phyloP scores from a whole-genome alignment of 1,140 invertebrate species.

The Myzus persicae region DNA sequence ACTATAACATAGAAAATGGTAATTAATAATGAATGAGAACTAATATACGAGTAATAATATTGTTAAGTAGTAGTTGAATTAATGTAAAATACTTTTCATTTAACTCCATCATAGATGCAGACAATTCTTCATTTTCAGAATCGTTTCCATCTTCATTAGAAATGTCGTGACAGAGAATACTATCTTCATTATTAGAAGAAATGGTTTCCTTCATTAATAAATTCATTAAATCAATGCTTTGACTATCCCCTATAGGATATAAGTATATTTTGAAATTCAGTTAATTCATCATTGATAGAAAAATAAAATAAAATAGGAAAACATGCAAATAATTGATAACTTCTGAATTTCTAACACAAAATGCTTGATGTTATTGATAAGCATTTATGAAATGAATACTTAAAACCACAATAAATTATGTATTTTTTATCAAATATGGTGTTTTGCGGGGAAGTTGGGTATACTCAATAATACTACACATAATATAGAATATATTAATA shows the following conservation, averaged over 20 bases:
- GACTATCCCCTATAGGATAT: conserved; percentile 42
- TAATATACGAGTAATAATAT: not conserved
- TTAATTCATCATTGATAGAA: not conserved
- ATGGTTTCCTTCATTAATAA: conserved; percentile 45
- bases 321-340: not conserved
- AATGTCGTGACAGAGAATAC: not conserved
- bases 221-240: conserved; percentile 54
- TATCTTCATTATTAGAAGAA: not conserved
- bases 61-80: not conserved
- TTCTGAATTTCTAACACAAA: too few relatives aligned
- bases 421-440: too few relatives aligned
- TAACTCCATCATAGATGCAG: conserved; percentile 21
- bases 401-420: too few relatives aligned
- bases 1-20: not conserved
- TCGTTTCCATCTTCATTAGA: conserved; percentile 20
- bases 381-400: too few relatives aligned
- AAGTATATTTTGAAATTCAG: not conserved
- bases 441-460: too few relatives aligned
- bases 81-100: conserved; percentile 43
- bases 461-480: too few relatives aligned
- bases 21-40: not conserved
- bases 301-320: not conserved
- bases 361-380: not conserved
- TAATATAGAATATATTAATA: too few relatives aligned
- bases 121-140: conserved; percentile 43